phyloP scores from a whole-genome alignment of 2,888 invertebrate genomes.

The Muscina levida region DNA sequence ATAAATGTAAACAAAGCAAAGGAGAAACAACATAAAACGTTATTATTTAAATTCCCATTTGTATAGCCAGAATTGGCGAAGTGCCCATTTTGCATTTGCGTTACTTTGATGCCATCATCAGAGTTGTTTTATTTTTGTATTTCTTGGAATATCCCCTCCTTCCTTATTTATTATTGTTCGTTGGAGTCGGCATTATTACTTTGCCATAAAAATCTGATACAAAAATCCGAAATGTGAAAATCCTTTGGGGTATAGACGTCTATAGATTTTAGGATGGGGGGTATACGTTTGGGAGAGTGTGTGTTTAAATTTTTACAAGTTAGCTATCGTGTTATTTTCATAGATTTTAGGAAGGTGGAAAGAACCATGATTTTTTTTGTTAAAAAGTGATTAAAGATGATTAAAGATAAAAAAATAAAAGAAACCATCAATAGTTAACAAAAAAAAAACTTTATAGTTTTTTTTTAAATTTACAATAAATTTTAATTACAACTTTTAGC shows the following conservation, averaged over 20 bases:
- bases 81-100: not conserved
- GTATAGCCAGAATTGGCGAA: not conserved
- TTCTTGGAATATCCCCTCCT: too few relatives aligned
- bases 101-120: too few relatives aligned
- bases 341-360: not conserved
- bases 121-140: too few relatives aligned
- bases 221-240: not conserved
- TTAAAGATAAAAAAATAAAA: not conserved
- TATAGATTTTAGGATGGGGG: not conserved
- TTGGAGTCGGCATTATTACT: too few relatives aligned
- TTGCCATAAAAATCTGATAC: too few relatives aligned
- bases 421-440: too few relatives aligned
- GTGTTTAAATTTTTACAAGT: too few relatives aligned
- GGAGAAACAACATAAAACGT: not conserved
- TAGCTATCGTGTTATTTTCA: too few relatives aligned
- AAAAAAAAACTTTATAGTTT: too few relatives aligned
- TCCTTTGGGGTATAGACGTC: not conserved
- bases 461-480: too few relatives aligned
- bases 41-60: slow-evolving; percentile 18
- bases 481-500: too few relatives aligned
- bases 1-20: not conserved
- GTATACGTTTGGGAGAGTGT: not conserved
- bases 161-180: too few relatives aligned
- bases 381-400: not conserved
- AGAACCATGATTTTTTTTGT: not conserved